A percentile compares a stretch with the other conserved stretches of the same genome.
Evolutionary conservation across 2,888 invertebrate genomes (phyloP).

Genomic region (Pachliopta kotzebuea): DNA sequence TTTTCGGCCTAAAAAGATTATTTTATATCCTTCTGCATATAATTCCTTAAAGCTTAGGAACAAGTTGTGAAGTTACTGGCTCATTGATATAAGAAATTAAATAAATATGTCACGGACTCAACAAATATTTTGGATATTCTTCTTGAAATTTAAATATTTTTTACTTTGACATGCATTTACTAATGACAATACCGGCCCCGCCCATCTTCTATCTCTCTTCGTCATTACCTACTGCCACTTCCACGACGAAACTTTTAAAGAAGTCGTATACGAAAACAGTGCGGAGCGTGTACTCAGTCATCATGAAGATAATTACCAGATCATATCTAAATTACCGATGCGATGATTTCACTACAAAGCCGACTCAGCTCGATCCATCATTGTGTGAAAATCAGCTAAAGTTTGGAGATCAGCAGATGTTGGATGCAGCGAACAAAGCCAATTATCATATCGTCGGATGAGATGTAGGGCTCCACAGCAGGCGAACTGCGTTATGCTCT

Average conservation of each 20-base stretch:
- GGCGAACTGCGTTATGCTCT: constrained; percentile 41
- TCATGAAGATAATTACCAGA: constrained; percentile 44
- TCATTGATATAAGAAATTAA: too few relatives aligned
- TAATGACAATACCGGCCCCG: not conserved
- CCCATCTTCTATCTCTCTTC: constrained; percentile 6
- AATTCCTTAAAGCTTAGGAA: too few relatives aligned
- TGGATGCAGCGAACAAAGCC: constrained; percentile 29
- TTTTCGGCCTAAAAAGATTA: too few relatives aligned
- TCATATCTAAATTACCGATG: constrained; percentile 49
- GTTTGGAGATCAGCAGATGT: constrained; percentile 30
- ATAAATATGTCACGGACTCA: not conserved
- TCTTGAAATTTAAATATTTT: too few relatives aligned
- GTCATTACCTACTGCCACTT: not conserved
- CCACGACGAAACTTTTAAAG: constrained; percentile 5
- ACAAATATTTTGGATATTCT: not conserved
- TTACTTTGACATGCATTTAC: not conserved
- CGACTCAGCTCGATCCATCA: constrained; percentile 30
- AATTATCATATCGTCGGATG: constrained; percentile 41
- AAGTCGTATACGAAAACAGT: not conserved
- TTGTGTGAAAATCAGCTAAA: constrained; percentile 6
- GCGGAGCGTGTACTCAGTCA: constrained; percentile 44
- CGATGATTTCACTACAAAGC: constrained; percentile 30
- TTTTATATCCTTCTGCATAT: too few relatives aligned
- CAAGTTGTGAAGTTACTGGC: too few relatives aligned
- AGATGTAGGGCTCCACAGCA: constrained; percentile 50